Conservation (phyloP, 2,113 vertebrate species). For the Leptobrachium leishanense region DNA sequence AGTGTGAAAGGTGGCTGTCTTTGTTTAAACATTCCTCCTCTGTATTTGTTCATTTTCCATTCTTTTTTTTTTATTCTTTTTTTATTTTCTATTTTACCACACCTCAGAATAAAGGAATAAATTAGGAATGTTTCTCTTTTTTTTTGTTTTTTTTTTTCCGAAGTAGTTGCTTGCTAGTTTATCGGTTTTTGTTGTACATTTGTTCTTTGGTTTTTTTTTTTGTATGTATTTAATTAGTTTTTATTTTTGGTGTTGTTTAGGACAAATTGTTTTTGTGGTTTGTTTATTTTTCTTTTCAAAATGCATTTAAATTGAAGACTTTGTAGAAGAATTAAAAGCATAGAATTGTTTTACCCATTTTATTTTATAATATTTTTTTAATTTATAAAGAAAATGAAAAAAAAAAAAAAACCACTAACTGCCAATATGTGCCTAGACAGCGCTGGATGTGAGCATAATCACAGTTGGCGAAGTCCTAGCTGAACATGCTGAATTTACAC, state of each 20-base stretch:
- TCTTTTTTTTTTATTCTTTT: slow-evolving; percentile 80
- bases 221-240: slow-evolving; percentile 73
- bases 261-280: slow-evolving; percentile 78
- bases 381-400: too few species aligned
- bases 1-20: slow-evolving; percentile 94
- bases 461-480: not conserved
- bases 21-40: slow-evolving; percentile 80
- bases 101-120: slow-evolving; percentile 74
- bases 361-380: slow-evolving; percentile 47
- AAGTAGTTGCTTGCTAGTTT: slow-evolving; percentile 86
- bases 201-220: slow-evolving; percentile 69
- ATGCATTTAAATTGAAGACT: slow-evolving; percentile 56
- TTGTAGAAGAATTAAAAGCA: slow-evolving; percentile 71
- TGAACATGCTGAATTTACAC: slow-evolving; percentile 38
- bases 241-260: slow-evolving; percentile 96
- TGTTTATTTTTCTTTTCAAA: slow-evolving; percentile 56
- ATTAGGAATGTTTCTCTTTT: slow-evolving; percentile 71
- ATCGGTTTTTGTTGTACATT: slow-evolving; percentile 88
- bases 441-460: too few species aligned
- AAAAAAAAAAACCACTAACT: too few species aligned
- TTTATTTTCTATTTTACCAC: slow-evolving; percentile 61
- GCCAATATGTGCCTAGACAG: too few species aligned
- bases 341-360: slow-evolving; percentile 66
- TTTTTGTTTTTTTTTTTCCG: slow-evolving; percentile 54
- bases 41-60: slow-evolving; percentile 82